Evolutionary conservation across 2,113 vertebrate genomes (phyloP).

Genomic region (Pandion haliaetus): DNA sequence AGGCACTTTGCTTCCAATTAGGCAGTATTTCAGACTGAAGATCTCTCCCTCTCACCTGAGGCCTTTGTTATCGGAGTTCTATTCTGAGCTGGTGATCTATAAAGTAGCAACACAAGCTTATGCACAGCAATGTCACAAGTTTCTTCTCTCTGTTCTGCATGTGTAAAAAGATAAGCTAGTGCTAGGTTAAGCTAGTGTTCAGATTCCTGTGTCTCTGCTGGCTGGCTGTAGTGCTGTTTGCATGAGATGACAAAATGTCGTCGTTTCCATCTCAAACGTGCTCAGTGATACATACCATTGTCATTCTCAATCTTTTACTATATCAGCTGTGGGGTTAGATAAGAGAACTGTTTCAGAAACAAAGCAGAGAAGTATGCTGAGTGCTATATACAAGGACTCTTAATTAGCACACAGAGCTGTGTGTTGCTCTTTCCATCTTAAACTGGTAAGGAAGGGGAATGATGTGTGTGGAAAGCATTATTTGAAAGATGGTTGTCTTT

Average conservation of each 20-base stretch:
- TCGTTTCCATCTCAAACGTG: not conserved
- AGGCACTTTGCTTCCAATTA: not conserved
- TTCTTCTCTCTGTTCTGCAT: not conserved
- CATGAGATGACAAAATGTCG: not conserved
- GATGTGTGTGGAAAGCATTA: not conserved
- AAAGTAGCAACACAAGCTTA: not conserved
- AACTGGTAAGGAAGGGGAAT: not conserved
- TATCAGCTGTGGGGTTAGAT: not conserved
- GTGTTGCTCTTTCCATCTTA: not conserved
- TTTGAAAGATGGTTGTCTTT: not conserved
- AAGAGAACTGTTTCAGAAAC: not conserved
- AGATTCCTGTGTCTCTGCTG: not conserved
- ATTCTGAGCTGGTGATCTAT: not conserved
- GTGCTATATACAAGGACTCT: not conserved
- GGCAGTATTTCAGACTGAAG: not conserved
- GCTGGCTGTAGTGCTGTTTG: not conserved
- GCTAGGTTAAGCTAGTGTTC: not conserved
- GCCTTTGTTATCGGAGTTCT: not conserved
- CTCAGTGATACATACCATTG: not conserved
- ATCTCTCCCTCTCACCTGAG: not conserved
- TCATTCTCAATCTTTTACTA: not conserved
- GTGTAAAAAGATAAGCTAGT: not conserved
- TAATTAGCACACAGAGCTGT: not conserved
- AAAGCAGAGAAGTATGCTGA: not conserved
- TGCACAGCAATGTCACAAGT: not conserved